phyloP scores from a whole-genome alignment of 2,888 invertebrate genomes.

The Leptinotarsa tumamoca region DNA sequence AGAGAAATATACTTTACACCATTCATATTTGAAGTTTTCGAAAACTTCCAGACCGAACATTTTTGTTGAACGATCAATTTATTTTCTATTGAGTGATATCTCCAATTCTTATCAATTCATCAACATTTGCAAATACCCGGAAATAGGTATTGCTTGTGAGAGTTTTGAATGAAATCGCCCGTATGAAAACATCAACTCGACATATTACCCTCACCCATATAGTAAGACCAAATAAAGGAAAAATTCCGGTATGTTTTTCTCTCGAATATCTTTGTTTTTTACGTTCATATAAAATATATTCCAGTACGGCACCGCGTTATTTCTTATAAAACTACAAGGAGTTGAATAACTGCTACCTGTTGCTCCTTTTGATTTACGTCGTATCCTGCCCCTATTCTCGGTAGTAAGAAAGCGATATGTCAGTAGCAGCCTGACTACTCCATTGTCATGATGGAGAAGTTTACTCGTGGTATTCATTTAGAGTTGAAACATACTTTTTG shows the following conservation, averaged over 20 bases:
- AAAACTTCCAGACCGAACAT: too few species aligned
- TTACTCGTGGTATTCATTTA: neutral
- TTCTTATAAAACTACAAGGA: conserved; percentile 1
- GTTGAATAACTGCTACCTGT: conserved; percentile 11
- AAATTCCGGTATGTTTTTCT: neutral
- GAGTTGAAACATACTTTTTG: too few species aligned
- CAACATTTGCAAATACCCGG: too few species aligned
- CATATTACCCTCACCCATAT: too few species aligned
- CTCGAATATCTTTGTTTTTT: neutral
- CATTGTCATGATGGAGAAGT: neutral
- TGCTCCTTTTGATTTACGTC: conserved; percentile 4
- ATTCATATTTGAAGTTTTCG: too few species aligned
- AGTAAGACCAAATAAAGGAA: neutral
- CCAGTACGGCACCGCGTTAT: conserved; percentile 3
- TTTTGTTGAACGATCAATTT: too few species aligned
- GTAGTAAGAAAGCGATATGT: conserved; percentile 7
- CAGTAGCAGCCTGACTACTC: neutral
- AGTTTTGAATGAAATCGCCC: too few species aligned
- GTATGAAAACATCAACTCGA: too few species aligned
- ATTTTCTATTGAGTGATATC: too few species aligned
- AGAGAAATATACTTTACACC: too few species aligned
- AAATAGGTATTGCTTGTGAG: too few species aligned
- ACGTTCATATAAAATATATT: neutral
- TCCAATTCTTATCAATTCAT: too few species aligned
- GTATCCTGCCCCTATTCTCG: neutral